Evolutionary conservation across 2,113 vertebrate genomes (phyloP), one percentile per base, ranked within the genome.

Genomic region (Dromiciops gliroides): DNA sequence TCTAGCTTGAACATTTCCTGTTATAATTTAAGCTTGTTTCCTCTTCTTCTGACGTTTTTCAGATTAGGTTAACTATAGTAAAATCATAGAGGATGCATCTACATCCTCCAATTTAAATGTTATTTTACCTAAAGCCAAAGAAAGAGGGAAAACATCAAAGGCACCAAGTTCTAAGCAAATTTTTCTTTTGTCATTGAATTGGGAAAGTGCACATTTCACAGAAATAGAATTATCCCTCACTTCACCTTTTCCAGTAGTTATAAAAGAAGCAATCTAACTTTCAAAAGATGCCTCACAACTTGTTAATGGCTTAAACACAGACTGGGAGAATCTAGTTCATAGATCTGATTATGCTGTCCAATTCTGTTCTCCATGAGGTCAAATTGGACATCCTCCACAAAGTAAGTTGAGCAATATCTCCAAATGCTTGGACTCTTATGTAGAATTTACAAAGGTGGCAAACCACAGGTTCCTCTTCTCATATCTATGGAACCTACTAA

Each of bases 361-460:
- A 94, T 91, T 95, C 95, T 90, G 37, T 50, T 95, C 67, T 83
- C 19, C 22, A n/a, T 89, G 90, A 94, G 51, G 25, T 75, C 48
- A 50, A 50, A 90, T 75, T 91, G 91, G 91, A 94, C 91, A 95
- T 88, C 93, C 94, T 94, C 50, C 44, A 23, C 91, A 49, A 9
- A 31, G 90, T 47, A 53, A 0, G 0, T 91, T 75, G 50, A 37
- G 83, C 83, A 93, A 67, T 83, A 44, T 83, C 67, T 19, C 67
- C 22, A 83, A 83, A 83, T 83, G 67, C 67, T 83, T 44, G 37
- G 83, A 91, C 48, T 89, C 53, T 19, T 52, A 48, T 24, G 44
- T 93, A 75, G 94, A 50, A 44, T 94, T 95, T 96, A 94, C 47
- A 95, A 94, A 94, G 93, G 50, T n/a, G 11, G 60, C 23, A 51